Evolutionary conservation across 2,888 invertebrate species (phyloP).

Genomic region (Holacanthella duospinosa): DNA sequence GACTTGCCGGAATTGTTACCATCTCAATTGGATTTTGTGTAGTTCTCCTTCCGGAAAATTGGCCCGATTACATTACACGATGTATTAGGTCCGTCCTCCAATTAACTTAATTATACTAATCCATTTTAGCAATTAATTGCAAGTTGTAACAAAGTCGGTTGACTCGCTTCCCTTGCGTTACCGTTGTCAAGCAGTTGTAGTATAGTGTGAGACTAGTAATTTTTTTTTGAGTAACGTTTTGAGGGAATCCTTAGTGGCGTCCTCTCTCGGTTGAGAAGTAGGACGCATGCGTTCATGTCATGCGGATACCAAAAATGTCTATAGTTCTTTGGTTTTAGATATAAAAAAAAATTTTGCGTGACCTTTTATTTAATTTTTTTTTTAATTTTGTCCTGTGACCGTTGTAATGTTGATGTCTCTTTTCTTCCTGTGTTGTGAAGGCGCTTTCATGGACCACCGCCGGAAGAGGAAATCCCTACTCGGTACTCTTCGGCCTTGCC

Average conservation of each 20-base stretch:
- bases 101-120: background rate
- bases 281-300: background rate
- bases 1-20: constrained; percentile 82
- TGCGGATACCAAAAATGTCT: background rate
- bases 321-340: background rate
- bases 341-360: no score
- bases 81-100: constrained; percentile 69
- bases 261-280: no score
- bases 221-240: background rate
- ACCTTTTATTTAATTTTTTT: background rate
- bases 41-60: constrained; percentile 90
- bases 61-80: constrained; percentile 88
- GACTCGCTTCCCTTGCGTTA: background rate
- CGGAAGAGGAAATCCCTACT: constrained; percentile 35
- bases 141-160: no score
- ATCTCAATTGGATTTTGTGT: constrained; percentile 84
- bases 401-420: background rate
- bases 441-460: constrained; percentile 23
- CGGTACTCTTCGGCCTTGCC: constrained; percentile 33
- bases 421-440: constrained; percentile 3
- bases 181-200: no score
- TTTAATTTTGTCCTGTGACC: background rate
- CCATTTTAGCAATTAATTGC: background rate
- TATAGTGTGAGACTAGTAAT: no score
- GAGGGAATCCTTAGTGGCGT: background rate